Evolutionary conservation across 2,888 invertebrate species (phyloP).

Genomic region (Meteorus colon): DNA sequence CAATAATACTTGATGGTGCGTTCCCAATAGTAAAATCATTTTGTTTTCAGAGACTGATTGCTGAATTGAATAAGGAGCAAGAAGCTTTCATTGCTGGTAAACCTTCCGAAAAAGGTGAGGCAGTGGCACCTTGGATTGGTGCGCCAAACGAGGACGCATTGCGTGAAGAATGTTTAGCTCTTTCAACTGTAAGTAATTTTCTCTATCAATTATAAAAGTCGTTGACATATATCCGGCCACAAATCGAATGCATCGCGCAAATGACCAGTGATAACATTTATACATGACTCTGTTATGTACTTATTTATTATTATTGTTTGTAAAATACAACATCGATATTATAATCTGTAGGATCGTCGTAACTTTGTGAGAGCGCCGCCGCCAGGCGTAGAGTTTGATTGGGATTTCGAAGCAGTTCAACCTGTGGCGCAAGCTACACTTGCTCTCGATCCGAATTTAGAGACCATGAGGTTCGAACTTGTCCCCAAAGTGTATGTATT

Average conservation of each 20-base stretch:
- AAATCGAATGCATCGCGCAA: too few species aligned
- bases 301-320: too few species aligned
- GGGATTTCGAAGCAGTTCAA: constrained; percentile 94
- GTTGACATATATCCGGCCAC: too few species aligned
- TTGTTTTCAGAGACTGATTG: constrained; percentile 89
- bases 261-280: too few species aligned
- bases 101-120: constrained; percentile 80
- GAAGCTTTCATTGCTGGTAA: constrained; percentile 95
- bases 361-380: constrained; percentile 98
- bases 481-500: constrained; percentile 97
- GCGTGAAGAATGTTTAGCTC: constrained; percentile 95
- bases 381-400: constrained; percentile 94
- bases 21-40: constrained; percentile 10
- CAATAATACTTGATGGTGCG: too few species aligned
- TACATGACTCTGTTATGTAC: too few species aligned
- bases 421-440: constrained; percentile 96
- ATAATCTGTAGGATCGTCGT: constrained; percentile 86
- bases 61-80: constrained; percentile 97
- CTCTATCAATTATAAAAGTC: background rate
- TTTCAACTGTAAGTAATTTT: constrained; percentile 83
- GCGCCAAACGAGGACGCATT: constrained; percentile 94
- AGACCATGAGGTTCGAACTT: constrained; percentile 98
- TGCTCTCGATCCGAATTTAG: constrained; percentile 95
- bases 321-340: background rate
- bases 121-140: constrained; percentile 95